These are phyloP conservation scores for Phalanger gymnotis DNA, from an alignment of 2,797 vertebrate species.

Conservation along the genomic window DNA sequence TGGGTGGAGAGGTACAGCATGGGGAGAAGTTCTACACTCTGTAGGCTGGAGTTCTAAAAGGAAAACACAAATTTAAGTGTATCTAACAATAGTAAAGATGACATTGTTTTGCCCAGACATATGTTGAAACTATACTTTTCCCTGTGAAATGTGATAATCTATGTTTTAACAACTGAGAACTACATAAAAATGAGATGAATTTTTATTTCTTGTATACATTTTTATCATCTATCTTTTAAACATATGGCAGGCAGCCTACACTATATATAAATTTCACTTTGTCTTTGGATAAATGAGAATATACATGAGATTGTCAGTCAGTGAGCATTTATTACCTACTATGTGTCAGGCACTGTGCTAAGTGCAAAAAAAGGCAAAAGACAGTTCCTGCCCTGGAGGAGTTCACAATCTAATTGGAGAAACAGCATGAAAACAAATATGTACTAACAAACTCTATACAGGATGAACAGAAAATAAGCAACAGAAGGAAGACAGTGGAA, in stretches of 20 bases:
- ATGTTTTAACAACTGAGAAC: slow-evolving; percentile 20
- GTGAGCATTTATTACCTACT: not conserved
- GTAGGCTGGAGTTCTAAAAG: slow-evolving; percentile 5
- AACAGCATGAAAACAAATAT: not conserved
- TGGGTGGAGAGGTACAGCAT: not conserved
- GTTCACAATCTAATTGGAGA: not conserved
- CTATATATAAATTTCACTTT: not conserved
- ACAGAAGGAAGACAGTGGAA: not conserved
- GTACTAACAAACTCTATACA: not conserved
- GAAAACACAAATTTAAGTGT: not conserved
- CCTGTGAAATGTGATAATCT: slow-evolving; percentile 34
- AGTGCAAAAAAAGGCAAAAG: not conserved
- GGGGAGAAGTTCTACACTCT: slow-evolving; percentile 7
- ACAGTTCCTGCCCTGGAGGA: not conserved
- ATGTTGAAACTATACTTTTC: slow-evolving; percentile 28
- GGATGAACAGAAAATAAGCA: not conserved
- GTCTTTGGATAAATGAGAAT: not conserved
- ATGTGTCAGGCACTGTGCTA: not conserved
- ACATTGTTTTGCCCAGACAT: slow-evolving; percentile 13
- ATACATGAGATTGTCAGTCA: not conserved
- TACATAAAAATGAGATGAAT: not conserved
- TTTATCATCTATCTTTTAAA: slow-evolving; percentile 13
- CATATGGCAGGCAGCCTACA: not conserved
- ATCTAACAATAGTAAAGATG: slow-evolving; percentile 39
- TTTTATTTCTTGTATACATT: slow-evolving; percentile 5